Evolutionary conservation across 2,797 vertebrate species (phyloP), one percentile per base, ranked within the genome.

Genomic region (Chiroxiphia lanceolata): DNA sequence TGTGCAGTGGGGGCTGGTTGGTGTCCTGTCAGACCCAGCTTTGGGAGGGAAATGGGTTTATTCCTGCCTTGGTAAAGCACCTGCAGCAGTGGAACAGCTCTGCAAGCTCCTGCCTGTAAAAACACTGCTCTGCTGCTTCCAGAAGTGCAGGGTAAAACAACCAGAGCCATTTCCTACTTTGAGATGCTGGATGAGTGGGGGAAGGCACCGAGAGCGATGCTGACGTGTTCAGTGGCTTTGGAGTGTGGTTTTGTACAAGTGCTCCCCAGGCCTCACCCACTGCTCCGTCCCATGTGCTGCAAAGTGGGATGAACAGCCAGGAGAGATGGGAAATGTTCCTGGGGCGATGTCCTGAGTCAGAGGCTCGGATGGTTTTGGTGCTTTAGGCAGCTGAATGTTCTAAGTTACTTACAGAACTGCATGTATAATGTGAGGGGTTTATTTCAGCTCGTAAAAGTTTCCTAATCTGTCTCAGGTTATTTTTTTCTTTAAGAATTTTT

Each of bases 281-380:
- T 63, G 8, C 60, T 69, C 19, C 19, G 16, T 44, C 64, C 76
- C 10, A 1, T 69, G 54, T 80, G 42, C 61, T 74, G 78, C 45
- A 4, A 9, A n/a, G 65, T 9, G 13, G 80, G 36, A 45, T 15
- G 67, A 59, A 9, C n/a, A 29, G 57, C 31, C 9, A 0, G 4
- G 42, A 23, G 60, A 67, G 27, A 18, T 22, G 42, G 78, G 36
- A 40, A 68, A 33, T 36, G 20, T 3, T 23, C 45, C 34, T 15
- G 16, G 20, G 48, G 29, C 18, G 34, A 40, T 64, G 31, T 77
- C 40, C 51, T 47, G 1, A 8, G 3, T 21, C 16, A 5, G 42
- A 38, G 34, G 38, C 15, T 18, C 1, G 0, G 9, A 2, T 51
- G 11, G 6, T n/a, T 82, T 54, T 2, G 3, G 26, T 34, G n/a